These are phyloP conservation scores for Drosophila punjabiensis DNA, from an alignment of 1,140 invertebrate genomes.

Conservation along the genomic window DNA sequence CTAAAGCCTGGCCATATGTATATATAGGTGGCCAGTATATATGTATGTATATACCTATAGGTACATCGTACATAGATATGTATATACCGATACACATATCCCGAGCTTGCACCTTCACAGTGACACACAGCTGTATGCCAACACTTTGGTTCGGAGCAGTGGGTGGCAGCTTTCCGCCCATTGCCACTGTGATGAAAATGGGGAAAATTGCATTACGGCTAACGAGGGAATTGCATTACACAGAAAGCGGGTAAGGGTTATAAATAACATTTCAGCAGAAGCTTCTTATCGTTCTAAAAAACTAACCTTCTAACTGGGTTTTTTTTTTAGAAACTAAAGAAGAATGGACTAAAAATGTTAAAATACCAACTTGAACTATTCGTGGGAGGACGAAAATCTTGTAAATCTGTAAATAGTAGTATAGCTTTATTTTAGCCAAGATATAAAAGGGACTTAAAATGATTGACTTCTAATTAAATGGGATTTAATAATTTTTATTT, in stretches of 20 bases:
- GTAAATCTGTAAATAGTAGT: too few species aligned
- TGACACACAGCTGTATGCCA: conserved; percentile 14
- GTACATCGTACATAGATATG: conserved; percentile 1
- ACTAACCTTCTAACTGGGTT: too few species aligned
- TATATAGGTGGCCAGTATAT: conserved; percentile 17
- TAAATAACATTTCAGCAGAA: conserved; percentile 1
- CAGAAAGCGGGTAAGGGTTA: not conserved
- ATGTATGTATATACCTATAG: not conserved
- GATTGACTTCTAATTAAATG: too few species aligned
- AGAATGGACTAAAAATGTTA: not conserved
- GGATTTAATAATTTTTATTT: too few species aligned
- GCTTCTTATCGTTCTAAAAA: not conserved
- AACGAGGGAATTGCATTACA: conserved; percentile 10
- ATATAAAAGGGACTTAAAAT: too few species aligned
- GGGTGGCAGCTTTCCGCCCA: not conserved
- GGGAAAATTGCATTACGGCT: conserved; percentile 27
- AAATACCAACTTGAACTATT: not conserved
- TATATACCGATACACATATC: conserved; percentile 17
- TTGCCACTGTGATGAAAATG: conserved; percentile 22
- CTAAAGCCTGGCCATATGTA: not conserved
- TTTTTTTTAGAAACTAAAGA: not conserved
- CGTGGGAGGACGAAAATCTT: too few species aligned
- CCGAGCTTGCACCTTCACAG: conserved; percentile 42
- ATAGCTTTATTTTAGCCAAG: too few species aligned
- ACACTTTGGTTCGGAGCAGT: not conserved